Conservation (phyloP, 2,113 vertebrate genomes). For the Chaetops frenatus region DNA sequence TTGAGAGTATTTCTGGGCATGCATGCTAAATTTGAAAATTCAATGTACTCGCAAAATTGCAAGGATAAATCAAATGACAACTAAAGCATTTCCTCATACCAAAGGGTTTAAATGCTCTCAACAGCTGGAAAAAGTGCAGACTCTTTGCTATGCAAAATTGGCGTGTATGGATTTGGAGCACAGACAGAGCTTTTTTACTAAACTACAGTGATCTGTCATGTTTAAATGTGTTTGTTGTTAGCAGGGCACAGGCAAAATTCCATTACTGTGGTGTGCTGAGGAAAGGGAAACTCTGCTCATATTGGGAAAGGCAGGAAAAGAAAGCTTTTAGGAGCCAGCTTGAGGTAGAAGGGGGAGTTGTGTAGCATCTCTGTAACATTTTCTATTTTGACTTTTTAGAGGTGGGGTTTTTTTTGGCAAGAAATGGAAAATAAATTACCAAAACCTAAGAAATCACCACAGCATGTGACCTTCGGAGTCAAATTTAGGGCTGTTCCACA, state of each 20-base stretch:
- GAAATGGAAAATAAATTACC: background rate
- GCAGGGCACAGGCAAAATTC: background rate
- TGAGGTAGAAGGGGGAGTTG: background rate
- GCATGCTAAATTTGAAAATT: background rate
- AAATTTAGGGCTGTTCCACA: background rate
- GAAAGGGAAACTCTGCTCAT: background rate
- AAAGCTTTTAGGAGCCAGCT: background rate
- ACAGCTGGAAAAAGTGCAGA: slow-evolving; percentile 31
- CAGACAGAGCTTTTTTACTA: slow-evolving; percentile 4
- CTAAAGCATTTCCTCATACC: slow-evolving; percentile 21
- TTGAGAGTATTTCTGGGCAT: background rate
- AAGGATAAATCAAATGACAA: slow-evolving; percentile 33
- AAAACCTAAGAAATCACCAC: background rate
- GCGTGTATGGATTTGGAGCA: background rate
- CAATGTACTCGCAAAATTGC: background rate
- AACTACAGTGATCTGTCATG: background rate
- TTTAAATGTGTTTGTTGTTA: slow-evolving; percentile 32
- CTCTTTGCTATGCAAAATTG: background rate
- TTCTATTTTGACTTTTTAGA: background rate
- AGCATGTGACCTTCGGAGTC: background rate
- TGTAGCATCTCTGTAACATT: background rate
- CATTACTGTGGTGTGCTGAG: background rate
- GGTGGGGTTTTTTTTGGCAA: background rate
- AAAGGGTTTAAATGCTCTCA: slow-evolving; percentile 23
- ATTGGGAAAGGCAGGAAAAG: background rate